Evolutionary conservation across 2,797 vertebrate genomes (phyloP).

Genomic region (Lindbergichthys nudifrons): DNA sequence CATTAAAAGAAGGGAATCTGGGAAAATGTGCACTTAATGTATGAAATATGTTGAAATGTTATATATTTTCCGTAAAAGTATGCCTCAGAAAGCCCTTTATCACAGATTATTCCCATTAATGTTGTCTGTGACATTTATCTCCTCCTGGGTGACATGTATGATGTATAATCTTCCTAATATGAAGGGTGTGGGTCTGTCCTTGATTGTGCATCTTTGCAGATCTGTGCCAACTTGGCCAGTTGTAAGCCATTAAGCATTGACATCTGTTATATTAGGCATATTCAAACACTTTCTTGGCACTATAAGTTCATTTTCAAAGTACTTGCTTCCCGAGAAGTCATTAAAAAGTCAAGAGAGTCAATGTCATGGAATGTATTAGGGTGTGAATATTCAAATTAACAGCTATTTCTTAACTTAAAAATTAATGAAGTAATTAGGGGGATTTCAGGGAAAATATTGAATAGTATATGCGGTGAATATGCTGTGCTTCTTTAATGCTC

Average conservation of each 20-base stretch:
- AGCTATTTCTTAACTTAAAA: no score
- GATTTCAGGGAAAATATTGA: no score
- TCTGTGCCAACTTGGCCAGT: conserved; percentile 25
- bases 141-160: not conserved
- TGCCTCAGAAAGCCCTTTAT: no score
- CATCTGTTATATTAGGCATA: conserved; percentile 25
- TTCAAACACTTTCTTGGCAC: conserved; percentile 21
- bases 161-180: not conserved
- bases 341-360: conserved; percentile 28
- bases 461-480: not conserved
- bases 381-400: not conserved
- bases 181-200: not conserved
- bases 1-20: not conserved
- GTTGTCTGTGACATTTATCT: no score
- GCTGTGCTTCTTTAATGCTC: not conserved
- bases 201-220: conserved; percentile 10
- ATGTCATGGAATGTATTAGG: no score
- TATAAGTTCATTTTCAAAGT: not conserved
- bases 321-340: conserved; percentile 1
- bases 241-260: conserved; percentile 17
- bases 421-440: no score
- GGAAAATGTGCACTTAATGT: not conserved
- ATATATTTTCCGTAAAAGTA: no score
- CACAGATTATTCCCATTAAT: no score
- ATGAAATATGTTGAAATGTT: no score